Base-by-base conservation (phyloP, 2,888 invertebrate genomes). In the Cephus nigrinus region DNA sequence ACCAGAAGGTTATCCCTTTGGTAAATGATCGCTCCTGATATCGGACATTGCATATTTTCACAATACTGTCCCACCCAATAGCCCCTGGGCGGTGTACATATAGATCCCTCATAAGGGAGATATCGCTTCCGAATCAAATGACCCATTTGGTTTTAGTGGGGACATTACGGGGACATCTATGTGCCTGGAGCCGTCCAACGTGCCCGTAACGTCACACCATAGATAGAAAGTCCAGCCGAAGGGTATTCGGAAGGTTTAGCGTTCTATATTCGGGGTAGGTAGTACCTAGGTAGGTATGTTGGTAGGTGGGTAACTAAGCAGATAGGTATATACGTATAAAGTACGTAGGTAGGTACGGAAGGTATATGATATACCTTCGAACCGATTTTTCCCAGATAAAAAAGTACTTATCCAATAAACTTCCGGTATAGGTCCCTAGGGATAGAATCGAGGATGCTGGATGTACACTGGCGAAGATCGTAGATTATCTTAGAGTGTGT, bases 111-210 rank as follows among this genome's bases (percentile, higher is more conserved):
- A 90, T 87, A 88, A 89, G 89, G 87, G 88, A 87, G 90, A 90
- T 90, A 91, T 90, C 90, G 89, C 87, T 87, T 88, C 86, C 86
- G 87, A 91, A 91, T 91, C 91, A 91, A 91, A 91, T 90, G 91
- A 90, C 89, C 90, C 90, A 91, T 91, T 91, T 85, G 84, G 88
- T 88, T 90, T 91, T 91, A 91, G 87, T 89, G 87, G 85, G 79
- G 85, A 85, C 88, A 90, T 90, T 90, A 86, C 87, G 85, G 84
- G 87, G 89, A 89, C 89, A 86, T 90, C 88, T 88, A 88, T 89
- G 88, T 85, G 88, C 88, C 90, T 85, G 86, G 85, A 80, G 77
- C 84, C 83, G 80, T 83, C 81, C 82, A 80, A 80, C 71, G 71
- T 82, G 82, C 83, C 55, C 79, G 80, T 82, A 84, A 81, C 80